Conservation (phyloP, 1,140 invertebrate species). For the Scaptomyza hsui region DNA sequence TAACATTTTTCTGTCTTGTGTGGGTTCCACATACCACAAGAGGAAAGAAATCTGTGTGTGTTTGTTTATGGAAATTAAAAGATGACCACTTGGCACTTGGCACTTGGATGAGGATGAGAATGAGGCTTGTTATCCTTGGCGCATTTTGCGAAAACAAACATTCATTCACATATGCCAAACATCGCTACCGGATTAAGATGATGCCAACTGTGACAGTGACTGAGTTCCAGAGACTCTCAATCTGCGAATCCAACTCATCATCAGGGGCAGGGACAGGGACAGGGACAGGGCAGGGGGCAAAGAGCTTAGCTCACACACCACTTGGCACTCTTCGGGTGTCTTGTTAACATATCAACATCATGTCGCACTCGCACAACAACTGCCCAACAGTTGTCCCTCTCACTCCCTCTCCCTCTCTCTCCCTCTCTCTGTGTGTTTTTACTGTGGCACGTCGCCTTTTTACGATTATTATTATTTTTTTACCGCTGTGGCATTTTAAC, state of each 20-base stretch:
- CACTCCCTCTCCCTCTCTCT: conserved; percentile 25
- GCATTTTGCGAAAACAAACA: conserved; percentile 68
- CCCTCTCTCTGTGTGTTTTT: conserved; percentile 2
- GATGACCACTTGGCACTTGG: conserved; percentile 39
- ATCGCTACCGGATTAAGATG: conserved; percentile 75
- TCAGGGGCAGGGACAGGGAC: neutral
- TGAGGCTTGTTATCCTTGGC: conserved; percentile 63
- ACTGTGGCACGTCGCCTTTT: conserved; percentile 49
- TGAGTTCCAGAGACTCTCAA: conserved; percentile 34
- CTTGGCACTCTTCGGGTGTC: conserved; percentile 77
- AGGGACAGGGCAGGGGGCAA: neutral
- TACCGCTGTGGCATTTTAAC: conserved; percentile 69
- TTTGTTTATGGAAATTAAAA: conserved; percentile 55
- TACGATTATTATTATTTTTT: conserved; percentile 80
- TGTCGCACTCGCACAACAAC: conserved; percentile 69
- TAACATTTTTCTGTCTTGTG: conserved; percentile 35
- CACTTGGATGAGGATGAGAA: too few relatives aligned
- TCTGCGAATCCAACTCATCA: conserved; percentile 13
- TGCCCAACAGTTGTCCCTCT: conserved; percentile 49
- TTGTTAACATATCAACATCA: conserved; percentile 83
- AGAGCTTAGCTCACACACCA: conserved; percentile 51
- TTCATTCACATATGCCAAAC: conserved; percentile 70
- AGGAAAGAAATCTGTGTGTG: conserved; percentile 10
- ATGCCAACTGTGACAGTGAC: conserved; percentile 73
- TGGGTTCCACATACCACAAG: conserved; percentile 5